Conservation (phyloP, 2,888 invertebrate genomes). For the Myathropa florea region DNA sequence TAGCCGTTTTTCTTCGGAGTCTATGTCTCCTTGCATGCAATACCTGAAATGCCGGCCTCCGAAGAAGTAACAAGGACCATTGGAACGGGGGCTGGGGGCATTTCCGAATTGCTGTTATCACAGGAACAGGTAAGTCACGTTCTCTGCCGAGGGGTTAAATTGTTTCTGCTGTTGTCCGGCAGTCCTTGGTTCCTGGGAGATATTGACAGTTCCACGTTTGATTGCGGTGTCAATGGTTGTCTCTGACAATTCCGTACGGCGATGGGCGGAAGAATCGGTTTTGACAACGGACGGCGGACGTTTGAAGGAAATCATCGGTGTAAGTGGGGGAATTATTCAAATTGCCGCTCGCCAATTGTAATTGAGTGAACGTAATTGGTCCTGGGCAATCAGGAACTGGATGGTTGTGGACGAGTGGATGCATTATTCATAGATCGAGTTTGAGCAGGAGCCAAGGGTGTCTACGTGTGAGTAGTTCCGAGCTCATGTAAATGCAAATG, state of each 20-base stretch:
- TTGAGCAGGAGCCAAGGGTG: not conserved
- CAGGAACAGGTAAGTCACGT: not conserved
- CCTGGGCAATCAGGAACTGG: not conserved
- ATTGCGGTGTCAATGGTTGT: slow-evolving; percentile 30
- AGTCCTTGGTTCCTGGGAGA: slow-evolving; percentile 15
- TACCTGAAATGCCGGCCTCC: slow-evolving; percentile 14
- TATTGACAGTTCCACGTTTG: slow-evolving; percentile 53
- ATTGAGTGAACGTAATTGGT: slow-evolving; percentile 48
- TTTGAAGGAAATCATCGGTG: slow-evolving; percentile 27
- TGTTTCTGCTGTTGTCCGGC: slow-evolving; percentile 19
- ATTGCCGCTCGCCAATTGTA: slow-evolving; percentile 43
- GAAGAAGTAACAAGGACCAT: slow-evolving; percentile 43
- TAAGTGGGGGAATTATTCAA: slow-evolving; percentile 49
- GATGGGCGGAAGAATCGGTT: not conserved
- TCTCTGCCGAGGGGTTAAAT: slow-evolving; percentile 11
- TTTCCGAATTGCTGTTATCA: slow-evolving; percentile 26
- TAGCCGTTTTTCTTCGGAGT: slow-evolving; percentile 66
- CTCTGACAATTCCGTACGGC: not conserved
- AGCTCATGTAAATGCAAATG: not conserved
- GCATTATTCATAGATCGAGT: not conserved
- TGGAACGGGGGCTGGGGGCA: not conserved
- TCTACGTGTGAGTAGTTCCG: not conserved
- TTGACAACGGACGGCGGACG: not conserved
- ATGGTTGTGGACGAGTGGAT: not conserved
- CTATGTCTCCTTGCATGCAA: slow-evolving; percentile 62